A percentile compares a stretch with the other conserved stretches of the same genome.
phyloP scores from a whole-genome alignment of 92 coral and sea anemone genomes.

The Epizoanthus ramosus region DNA sequence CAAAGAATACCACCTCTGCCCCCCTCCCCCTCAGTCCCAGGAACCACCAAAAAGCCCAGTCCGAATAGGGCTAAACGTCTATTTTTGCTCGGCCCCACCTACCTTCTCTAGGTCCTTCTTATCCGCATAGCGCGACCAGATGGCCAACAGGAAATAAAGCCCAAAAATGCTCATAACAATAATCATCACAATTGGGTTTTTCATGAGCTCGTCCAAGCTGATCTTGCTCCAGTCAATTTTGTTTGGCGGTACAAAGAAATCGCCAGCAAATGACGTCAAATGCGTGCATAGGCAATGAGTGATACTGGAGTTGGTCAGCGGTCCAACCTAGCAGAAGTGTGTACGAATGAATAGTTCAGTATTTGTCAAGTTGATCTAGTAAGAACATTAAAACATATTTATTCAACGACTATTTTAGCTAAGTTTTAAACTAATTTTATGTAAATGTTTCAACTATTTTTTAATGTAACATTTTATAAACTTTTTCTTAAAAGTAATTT shows the following conservation, averaged over 20 bases:
- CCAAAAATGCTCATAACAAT: conserved; percentile 87
- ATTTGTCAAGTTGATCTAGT: neutral
- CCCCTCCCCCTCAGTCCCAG: too few species aligned
- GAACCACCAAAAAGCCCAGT: neutral
- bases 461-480: too few species aligned
- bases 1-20: too few species aligned
- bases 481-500: too few species aligned
- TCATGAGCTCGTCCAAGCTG: conserved; percentile 80
- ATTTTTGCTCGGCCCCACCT: neutral
- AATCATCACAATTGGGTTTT: conserved; percentile 87
- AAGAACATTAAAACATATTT: too few species aligned
- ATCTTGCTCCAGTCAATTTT: conserved; percentile 91
- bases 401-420: too few species aligned
- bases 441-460: too few species aligned
- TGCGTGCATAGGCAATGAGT: conserved; percentile 83
- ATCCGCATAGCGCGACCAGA: conserved; percentile 95
- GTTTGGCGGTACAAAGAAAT: conserved; percentile 95
- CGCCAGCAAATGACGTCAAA: conserved; percentile 91
- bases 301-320: conserved; percentile 64
- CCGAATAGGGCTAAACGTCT: neutral
- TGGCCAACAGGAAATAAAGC: conserved; percentile 73
- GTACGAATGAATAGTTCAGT: neutral
- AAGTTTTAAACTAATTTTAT: too few species aligned
- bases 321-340: conserved; percentile 70
- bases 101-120: conserved; percentile 96